Conservation (phyloP, 2,888 invertebrate species). For the Scotopteryx bipunctaria region DNA sequence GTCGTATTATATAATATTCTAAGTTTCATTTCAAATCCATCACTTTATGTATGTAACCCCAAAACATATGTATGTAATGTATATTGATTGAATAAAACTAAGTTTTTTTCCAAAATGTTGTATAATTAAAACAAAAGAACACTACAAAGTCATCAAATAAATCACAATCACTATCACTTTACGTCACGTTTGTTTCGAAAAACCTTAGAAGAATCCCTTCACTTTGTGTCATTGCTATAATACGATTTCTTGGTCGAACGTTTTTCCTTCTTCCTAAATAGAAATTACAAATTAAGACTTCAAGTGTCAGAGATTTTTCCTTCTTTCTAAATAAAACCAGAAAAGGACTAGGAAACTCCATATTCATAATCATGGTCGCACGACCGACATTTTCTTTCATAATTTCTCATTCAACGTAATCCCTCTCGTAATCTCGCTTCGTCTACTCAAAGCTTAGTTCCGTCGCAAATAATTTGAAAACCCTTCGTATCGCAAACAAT, state of each 20-base stretch:
- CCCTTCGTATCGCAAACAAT: constrained; percentile 17
- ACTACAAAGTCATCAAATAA: constrained; percentile 28
- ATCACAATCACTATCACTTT: constrained; percentile 30
- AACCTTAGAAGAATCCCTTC: neutral
- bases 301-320: neutral
- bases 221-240: neutral
- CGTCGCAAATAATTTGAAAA: constrained; percentile 24
- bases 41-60: no score
- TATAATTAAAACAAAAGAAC: constrained; percentile 26
- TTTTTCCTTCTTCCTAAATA: neutral
- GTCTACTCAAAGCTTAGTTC: neutral
- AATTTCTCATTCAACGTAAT: constrained; percentile 2
- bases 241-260: neutral
- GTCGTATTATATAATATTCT: constrained; percentile 1
- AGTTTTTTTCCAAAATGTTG: constrained; percentile 2
- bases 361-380: neutral
- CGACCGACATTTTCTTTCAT: neutral
- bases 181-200: constrained; percentile 8
- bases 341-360: neutral
- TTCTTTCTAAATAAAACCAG: neutral
- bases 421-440: neutral
- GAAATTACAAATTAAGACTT: no score
- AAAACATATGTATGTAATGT: no score
- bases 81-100: constrained; percentile 16
- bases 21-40: no score